Evolutionary conservation across 2,888 invertebrate genomes (phyloP).

Genomic region (Papilio protenor): DNA sequence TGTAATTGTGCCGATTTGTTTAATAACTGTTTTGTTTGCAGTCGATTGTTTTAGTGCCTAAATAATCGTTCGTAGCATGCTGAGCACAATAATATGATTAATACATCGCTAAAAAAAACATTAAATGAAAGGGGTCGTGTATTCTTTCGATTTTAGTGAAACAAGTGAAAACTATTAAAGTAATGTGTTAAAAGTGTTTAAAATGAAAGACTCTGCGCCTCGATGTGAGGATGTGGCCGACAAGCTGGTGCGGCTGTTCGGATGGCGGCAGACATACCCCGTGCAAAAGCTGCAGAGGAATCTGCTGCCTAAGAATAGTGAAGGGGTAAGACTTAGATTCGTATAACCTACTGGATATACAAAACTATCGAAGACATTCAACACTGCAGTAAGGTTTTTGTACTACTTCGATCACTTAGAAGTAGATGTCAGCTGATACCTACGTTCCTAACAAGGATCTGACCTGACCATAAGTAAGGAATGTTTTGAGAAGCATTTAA

Average conservation of each 20-base stretch:
- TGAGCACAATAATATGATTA: not conserved
- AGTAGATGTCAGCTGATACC: not conserved
- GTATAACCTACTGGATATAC: not conserved
- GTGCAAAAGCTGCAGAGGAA: slow-evolving; percentile 90
- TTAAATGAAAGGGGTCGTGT: not conserved
- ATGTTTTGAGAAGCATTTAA: not conserved
- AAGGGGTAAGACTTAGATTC: slow-evolving; percentile 65
- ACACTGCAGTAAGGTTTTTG: not conserved
- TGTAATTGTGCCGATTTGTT: not conserved
- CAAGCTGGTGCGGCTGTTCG: slow-evolving; percentile 90
- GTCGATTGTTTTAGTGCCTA: not conserved
- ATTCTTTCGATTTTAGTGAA: slow-evolving; percentile 6
- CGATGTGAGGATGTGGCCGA: slow-evolving; percentile 91
- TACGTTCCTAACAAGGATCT: too few species aligned
- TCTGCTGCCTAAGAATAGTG: slow-evolving; percentile 77
- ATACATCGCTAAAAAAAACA: not conserved
- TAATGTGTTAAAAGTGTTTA: slow-evolving; percentile 30
- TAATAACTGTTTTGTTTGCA: not conserved
- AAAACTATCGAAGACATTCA: not conserved
- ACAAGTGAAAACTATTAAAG: not conserved
- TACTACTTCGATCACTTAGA: not conserved
- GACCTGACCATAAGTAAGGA: not conserved
- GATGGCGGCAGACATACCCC: slow-evolving; percentile 92
- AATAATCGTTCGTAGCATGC: not conserved
- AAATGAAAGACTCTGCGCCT: slow-evolving; percentile 86